Conservation (phyloP, 2,888 invertebrate species). For the Sminthurinus aureus region DNA sequence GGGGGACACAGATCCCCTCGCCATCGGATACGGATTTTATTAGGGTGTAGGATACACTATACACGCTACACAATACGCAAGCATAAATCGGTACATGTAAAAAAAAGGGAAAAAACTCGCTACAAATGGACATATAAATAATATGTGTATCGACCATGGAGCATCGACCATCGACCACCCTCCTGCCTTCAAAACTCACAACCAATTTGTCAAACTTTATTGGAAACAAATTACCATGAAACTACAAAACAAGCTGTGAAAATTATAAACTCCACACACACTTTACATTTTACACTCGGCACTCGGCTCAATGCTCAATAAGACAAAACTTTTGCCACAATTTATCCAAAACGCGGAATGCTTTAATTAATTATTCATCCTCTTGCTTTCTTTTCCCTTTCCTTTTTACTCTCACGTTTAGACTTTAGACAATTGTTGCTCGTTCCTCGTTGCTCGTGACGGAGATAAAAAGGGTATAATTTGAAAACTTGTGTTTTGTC, state of each 20-base stretch:
- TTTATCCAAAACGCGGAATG: background rate
- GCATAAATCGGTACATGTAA: background rate
- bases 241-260: conserved; percentile 23
- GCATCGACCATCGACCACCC: conserved; percentile 19
- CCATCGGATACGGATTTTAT: no score
- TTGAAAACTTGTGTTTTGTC: no score
- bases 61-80: background rate
- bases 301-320: background rate
- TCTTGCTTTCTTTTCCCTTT: background rate
- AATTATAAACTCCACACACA: conserved; percentile 23
- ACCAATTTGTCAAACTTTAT: conserved; percentile 36
- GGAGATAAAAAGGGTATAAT: no score
- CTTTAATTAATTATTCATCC: background rate
- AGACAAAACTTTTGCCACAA: background rate
- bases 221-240: conserved; percentile 30
- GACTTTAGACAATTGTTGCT: background rate
- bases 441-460: no score
- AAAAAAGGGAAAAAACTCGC: background rate
- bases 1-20: no score
- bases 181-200: background rate
- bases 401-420: background rate
- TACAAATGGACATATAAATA: background rate
- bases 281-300: background rate
- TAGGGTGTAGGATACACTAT: background rate
- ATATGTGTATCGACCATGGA: no score